Evolutionary conservation across 2,888 invertebrate genomes (phyloP).

Genomic region (Mycogona germanica): DNA sequence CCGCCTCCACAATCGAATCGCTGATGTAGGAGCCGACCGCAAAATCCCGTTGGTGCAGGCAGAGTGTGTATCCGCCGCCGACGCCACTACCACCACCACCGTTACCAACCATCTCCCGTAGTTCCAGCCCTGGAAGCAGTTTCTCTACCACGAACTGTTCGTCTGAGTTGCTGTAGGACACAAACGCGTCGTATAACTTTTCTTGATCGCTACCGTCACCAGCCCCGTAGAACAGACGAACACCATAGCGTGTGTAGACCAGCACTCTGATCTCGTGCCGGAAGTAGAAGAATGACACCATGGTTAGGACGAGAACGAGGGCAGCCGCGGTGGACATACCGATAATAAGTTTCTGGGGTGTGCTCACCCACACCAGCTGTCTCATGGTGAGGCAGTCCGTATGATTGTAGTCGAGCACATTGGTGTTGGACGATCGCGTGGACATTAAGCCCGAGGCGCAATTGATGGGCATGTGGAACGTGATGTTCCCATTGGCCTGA

Average conservation of each 20-base stretch:
- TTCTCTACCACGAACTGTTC: slow-evolving; percentile 23
- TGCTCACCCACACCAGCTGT: neutral
- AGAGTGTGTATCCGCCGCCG: slow-evolving; percentile 22
- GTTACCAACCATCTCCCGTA: slow-evolving; percentile 12
- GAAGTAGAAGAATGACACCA: slow-evolving; percentile 4
- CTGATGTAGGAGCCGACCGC: slow-evolving; percentile 25
- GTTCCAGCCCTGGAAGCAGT: slow-evolving; percentile 25
- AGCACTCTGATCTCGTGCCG: slow-evolving; percentile 19
- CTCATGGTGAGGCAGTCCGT: slow-evolving; percentile 2
- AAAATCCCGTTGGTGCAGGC: slow-evolving; percentile 30
- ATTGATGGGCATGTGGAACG: slow-evolving; percentile 41
- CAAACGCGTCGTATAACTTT: slow-evolving; percentile 28
- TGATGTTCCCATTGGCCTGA: slow-evolving; percentile 47
- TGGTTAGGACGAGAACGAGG: slow-evolving; percentile 21
- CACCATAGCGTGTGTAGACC: slow-evolving; percentile 12
- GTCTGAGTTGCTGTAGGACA: slow-evolving; percentile 26
- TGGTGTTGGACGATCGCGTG: neutral
- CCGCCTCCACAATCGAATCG: slow-evolving; percentile 27
- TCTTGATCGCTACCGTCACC: slow-evolving; percentile 1
- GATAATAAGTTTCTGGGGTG: neutral
- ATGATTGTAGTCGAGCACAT: slow-evolving; percentile 8
- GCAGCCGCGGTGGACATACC: neutral
- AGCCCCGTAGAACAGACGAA: slow-evolving; percentile 16
- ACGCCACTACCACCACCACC: slow-evolving; percentile 13
- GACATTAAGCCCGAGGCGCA: neutral